phyloP scores from a whole-genome alignment of 2,888 invertebrate genomes.

The Monoplex corrugatus region DNA sequence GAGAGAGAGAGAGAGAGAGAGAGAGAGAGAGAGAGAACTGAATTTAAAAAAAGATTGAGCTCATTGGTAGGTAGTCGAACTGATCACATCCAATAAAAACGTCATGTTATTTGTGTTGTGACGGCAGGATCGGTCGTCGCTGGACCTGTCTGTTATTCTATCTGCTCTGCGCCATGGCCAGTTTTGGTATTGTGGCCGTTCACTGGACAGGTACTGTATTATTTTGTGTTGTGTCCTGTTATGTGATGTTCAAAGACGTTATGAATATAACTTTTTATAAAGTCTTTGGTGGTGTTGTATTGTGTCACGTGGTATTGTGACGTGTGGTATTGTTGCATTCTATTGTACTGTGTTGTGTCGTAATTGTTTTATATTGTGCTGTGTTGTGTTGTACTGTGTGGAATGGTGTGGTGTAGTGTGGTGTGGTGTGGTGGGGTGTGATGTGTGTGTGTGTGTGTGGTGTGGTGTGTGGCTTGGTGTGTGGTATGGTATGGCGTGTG shows the following conservation, averaged over 20 bases:
- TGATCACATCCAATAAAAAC: too few species aligned
- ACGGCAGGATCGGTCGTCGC: slow-evolving; percentile 21
- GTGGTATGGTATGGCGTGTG: too few species aligned
- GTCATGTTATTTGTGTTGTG: not conserved
- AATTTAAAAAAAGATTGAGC: too few species aligned
- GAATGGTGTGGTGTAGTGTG: too few species aligned
- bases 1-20: slow-evolving; percentile 48
- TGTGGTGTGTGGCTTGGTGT: too few species aligned
- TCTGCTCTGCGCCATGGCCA: not conserved
- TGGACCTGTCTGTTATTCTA: slow-evolving; percentile 33
- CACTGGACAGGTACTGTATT: slow-evolving; percentile 27
- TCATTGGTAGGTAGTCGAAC: too few species aligned
- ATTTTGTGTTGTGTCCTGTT: not conserved
- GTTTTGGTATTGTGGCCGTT: slow-evolving; percentile 29
- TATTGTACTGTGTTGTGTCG: not conserved
- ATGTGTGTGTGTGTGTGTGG: too few species aligned
- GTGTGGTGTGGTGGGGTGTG: too few species aligned
- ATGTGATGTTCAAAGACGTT: not conserved
- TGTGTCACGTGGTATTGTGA: not conserved
- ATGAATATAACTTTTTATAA: not conserved
- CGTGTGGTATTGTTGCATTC: not conserved
- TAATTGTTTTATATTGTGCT: not conserved
- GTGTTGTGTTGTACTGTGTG: too few species aligned
- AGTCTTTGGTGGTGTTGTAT: too few species aligned
- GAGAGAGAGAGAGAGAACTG: not conserved